A percentile compares a stretch with the other conserved stretches of the same genome.
Evolutionary conservation across 2,797 vertebrate genomes (phyloP).

Genomic region (Oophaga sylvatica): DNA sequence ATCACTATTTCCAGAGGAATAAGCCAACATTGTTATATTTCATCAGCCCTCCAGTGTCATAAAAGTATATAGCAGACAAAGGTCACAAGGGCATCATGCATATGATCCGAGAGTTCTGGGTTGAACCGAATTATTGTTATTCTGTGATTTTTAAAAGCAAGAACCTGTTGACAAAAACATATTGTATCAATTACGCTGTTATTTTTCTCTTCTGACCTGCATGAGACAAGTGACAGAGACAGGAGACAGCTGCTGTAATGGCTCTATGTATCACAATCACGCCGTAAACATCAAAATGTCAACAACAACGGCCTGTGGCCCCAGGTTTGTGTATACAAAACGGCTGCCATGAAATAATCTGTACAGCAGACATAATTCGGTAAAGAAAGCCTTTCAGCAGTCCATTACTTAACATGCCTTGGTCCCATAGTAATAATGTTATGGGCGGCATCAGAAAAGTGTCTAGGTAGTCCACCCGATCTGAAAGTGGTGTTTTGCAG

Average conservation of each 20-base stretch:
- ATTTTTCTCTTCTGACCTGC: constrained; percentile 26
- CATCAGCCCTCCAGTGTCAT: background rate
- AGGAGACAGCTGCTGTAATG: constrained; percentile 30
- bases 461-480: background rate
- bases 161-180: constrained; percentile 17
- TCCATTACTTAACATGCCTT: background rate
- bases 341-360: constrained; percentile 19
- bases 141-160: background rate
- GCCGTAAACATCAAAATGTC: background rate
- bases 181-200: constrained; percentile 36
- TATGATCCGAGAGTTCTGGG: background rate
- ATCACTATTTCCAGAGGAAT: background rate
- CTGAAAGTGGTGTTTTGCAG: background rate
- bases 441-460: background rate
- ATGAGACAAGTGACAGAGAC: constrained; percentile 45
- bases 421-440: background rate
- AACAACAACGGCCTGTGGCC: constrained; percentile 16
- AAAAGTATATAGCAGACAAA: background rate
- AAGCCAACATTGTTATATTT: background rate
- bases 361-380: background rate
- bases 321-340: constrained; percentile 36
- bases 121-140: background rate
- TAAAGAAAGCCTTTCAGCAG: background rate
- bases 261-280: constrained; percentile 1
- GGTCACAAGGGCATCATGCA: background rate